These are phyloP conservation scores for Andricus grossulariae DNA, from an alignment of 1,140 invertebrate genomes.

Conservation along the genomic window DNA sequence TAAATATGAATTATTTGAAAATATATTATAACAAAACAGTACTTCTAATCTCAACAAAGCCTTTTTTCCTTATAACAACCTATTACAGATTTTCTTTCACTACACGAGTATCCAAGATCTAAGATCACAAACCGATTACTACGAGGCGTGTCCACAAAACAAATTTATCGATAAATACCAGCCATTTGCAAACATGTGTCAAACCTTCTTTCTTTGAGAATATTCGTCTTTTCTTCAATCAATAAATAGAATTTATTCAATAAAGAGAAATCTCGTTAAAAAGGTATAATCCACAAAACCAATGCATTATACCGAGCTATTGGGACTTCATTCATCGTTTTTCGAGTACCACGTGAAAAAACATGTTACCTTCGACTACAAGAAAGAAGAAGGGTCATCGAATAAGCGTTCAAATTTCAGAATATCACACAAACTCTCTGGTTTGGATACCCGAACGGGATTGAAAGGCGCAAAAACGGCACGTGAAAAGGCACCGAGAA, in stretches of 20 bases:
- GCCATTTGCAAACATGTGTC: neutral
- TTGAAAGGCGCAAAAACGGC: slow-evolving; percentile 45
- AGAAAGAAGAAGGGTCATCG: slow-evolving; percentile 36
- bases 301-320: neutral
- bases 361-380: slow-evolving; percentile 51
- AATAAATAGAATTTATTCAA: slow-evolving; percentile 33
- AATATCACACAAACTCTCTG: slow-evolving; percentile 58
- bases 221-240: slow-evolving; percentile 5
- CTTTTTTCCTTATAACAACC: no score
- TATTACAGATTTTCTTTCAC: no score
- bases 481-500: slow-evolving; percentile 65
- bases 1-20: no score
- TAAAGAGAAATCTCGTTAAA: slow-evolving; percentile 45
- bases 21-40: no score
- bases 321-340: slow-evolving; percentile 23
- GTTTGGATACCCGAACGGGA: slow-evolving; percentile 42
- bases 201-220: neutral
- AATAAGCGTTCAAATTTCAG: slow-evolving; percentile 56
- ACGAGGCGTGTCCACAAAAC: neutral
- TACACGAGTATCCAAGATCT: neutral
- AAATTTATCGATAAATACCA: neutral
- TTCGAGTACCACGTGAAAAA: slow-evolving; percentile 47
- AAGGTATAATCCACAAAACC: slow-evolving; percentile 41
- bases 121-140: neutral
- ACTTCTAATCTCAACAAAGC: no score